Conservation (phyloP, 2,113 vertebrate genomes). For the Protobothrops flavoviridis region DNA sequence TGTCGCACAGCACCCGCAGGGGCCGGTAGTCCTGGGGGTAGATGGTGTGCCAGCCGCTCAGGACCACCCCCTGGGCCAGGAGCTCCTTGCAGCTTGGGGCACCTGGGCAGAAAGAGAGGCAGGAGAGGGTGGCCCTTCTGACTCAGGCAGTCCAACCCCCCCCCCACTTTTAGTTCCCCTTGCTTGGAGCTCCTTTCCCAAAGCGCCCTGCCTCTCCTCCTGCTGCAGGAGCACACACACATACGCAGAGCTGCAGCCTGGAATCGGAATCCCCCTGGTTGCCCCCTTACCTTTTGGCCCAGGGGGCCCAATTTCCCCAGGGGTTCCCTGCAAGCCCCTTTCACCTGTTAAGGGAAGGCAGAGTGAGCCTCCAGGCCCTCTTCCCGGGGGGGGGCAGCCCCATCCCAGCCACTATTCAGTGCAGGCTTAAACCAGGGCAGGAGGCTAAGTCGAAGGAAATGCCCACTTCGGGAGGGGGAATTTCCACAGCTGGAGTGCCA, state of each 20-base stretch:
- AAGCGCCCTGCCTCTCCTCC: background rate
- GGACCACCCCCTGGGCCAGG: background rate
- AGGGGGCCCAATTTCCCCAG: background rate
- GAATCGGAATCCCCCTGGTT: too few species aligned
- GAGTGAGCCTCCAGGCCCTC: background rate
- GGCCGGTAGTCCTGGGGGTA: background rate
- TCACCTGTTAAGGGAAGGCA: background rate
- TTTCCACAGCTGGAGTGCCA: background rate
- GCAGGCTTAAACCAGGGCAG: background rate
- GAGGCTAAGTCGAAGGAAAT: too few species aligned
- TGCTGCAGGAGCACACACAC: background rate
- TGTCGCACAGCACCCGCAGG: constrained; percentile 5
- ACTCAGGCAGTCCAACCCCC: background rate
- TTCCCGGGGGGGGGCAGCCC: background rate
- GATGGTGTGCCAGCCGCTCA: constrained; percentile 35
- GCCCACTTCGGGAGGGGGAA: background rate
- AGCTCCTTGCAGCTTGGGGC: constrained; percentile 21
- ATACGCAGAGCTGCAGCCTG: too few species aligned
- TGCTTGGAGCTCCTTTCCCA: too few species aligned
- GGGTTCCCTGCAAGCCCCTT: background rate
- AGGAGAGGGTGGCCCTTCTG: background rate
- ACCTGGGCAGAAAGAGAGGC: background rate
- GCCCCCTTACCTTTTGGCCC: background rate
- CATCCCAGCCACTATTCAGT: background rate
- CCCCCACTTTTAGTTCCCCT: background rate